These are phyloP conservation scores for Drosophila lacertosa DNA, from an alignment of 1,140 invertebrate genomes.

Conservation along the genomic window DNA sequence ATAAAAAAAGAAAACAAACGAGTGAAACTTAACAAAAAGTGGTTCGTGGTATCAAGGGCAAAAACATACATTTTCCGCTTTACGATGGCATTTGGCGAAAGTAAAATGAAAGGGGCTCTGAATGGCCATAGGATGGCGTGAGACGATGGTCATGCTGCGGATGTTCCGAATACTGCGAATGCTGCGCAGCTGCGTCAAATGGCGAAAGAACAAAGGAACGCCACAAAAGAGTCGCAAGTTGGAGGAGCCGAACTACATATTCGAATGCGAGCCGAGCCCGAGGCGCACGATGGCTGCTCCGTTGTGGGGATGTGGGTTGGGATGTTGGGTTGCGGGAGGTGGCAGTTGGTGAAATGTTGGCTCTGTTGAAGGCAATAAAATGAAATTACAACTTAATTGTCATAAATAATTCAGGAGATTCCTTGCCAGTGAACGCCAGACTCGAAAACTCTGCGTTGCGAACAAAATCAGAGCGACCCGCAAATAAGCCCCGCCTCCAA, in stretches of 20 bases:
- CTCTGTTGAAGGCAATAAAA: constrained; percentile 68
- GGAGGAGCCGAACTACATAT: constrained; percentile 17
- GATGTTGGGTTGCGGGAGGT: neutral
- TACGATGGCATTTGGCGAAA: constrained; percentile 56
- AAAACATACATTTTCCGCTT: constrained; percentile 62
- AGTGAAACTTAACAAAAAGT: constrained; percentile 48
- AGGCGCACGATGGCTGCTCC: constrained; percentile 15
- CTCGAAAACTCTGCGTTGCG: constrained; percentile 46
- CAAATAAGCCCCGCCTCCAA: constrained; percentile 20
- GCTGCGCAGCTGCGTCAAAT: constrained; percentile 63
- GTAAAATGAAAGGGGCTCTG: constrained; percentile 41
- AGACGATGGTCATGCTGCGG: constrained; percentile 34
- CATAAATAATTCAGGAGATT: constrained; percentile 71
- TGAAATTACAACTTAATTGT: constrained; percentile 74
- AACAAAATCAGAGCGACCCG: constrained; percentile 45
- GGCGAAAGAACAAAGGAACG: constrained; percentile 53
- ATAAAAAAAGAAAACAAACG: constrained; percentile 27
- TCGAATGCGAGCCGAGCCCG: constrained; percentile 8
- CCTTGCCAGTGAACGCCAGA: constrained; percentile 39
- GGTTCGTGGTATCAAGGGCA: constrained; percentile 45
- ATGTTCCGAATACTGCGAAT: constrained; percentile 40
- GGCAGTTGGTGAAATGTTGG: constrained; percentile 57
- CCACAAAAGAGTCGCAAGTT: constrained; percentile 25
- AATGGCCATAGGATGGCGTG: constrained; percentile 35
- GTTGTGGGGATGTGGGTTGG: too few relatives aligned